phyloP scores from a whole-genome alignment of 2,797 vertebrate species.

The Pipistrellus nathusii region DNA sequence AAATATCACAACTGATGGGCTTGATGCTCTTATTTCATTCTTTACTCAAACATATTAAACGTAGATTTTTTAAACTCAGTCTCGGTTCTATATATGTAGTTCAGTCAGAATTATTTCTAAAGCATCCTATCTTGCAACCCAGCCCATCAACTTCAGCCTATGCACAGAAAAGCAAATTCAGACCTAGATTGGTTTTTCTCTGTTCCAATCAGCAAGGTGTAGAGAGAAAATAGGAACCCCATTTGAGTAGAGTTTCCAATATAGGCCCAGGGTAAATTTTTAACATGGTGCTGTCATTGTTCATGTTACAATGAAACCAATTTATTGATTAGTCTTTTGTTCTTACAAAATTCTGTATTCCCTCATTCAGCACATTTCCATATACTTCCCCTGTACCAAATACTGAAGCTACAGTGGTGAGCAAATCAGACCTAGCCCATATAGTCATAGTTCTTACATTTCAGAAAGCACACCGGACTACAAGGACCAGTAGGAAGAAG shows the following conservation, averaged over 20 bases:
- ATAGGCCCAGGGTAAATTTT: not conserved
- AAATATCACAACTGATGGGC: not conserved
- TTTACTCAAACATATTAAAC: constrained; percentile 62
- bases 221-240: not conserved
- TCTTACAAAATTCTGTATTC: not conserved
- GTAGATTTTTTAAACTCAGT: not conserved
- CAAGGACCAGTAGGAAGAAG: not conserved
- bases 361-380: not conserved
- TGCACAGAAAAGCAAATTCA: not conserved
- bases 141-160: not conserved
- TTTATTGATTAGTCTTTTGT: not conserved
- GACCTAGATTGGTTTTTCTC: not conserved
- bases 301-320: not conserved
- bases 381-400: not conserved
- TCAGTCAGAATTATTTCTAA: not conserved
- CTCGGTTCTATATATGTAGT: not conserved
- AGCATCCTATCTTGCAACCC: not conserved
- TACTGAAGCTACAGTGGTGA: not conserved
- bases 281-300: not conserved
- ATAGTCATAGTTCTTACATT: not conserved
- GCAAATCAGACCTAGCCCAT: not conserved
- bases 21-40: not conserved
- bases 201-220: not conserved
- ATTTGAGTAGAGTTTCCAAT: not conserved
- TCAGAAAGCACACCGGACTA: not conserved